These are phyloP conservation scores for Rhabdornis inornatus DNA, from an alignment of 2,113 vertebrate species.

Conservation along the genomic window DNA sequence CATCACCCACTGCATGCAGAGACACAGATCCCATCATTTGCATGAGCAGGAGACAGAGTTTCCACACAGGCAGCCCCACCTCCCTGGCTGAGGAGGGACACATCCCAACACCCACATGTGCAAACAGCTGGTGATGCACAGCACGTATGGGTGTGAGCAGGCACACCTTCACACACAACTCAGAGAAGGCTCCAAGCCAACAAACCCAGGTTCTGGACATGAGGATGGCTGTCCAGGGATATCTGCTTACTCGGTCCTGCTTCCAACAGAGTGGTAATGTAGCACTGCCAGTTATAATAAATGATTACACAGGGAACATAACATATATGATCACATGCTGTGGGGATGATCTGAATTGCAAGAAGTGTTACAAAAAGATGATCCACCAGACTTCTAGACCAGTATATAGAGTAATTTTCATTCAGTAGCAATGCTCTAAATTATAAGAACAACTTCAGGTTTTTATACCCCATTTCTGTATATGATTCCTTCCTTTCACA, in stretches of 20 bases:
- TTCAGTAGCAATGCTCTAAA: not conserved
- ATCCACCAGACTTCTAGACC: not conserved
- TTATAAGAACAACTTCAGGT: conserved; percentile 1
- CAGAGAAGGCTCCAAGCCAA: not conserved
- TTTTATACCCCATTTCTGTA: conserved; percentile 5
- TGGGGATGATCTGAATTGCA: not conserved
- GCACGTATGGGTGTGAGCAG: accelerated
- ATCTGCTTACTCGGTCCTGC: not conserved
- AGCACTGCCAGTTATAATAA: not conserved
- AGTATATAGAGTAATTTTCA: not conserved
- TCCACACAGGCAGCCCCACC: not conserved
- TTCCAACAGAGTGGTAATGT: not conserved
- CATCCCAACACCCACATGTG: not conserved
- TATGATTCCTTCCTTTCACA: not conserved
- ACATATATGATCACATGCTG: not conserved
- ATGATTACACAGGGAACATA: not conserved
- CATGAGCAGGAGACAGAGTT: not conserved
- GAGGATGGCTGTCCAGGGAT: not conserved
- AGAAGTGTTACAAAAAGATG: not conserved
- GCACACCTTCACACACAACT: accelerated
- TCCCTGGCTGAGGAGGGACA: not conserved
- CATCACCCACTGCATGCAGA: not conserved
- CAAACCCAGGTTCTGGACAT: not conserved
- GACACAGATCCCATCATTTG: not conserved
- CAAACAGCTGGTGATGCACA: not conserved